phyloP scores from a whole-genome alignment of 2,797 vertebrate species.

The Thripadectes ignobilis region DNA sequence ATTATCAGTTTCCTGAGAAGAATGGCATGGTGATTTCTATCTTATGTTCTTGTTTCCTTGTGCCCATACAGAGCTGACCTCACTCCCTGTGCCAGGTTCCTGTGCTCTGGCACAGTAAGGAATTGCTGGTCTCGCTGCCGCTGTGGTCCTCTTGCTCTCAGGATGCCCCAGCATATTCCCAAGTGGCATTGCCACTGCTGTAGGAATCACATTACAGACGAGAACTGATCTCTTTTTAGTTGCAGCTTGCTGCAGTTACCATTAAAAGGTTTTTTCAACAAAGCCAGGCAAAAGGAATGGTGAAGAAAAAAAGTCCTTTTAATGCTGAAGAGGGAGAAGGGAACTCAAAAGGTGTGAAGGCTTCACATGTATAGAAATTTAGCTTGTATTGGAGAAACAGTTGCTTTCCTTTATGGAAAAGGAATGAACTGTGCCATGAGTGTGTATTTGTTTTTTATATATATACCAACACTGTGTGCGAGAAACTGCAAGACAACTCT shows the following conservation, averaged over 20 bases:
- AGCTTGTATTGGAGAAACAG: background rate
- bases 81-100: rapidly evolving
- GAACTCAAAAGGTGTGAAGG: background rate
- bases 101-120: background rate
- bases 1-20: background rate
- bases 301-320: background rate
- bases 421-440: too few relatives aligned
- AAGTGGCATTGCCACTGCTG: rapidly evolving
- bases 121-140: rapidly evolving
- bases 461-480: background rate
- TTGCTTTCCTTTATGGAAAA: background rate
- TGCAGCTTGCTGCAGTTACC: background rate
- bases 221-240: background rate
- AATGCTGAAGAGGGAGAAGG: background rate
- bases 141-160: rapidly evolving
- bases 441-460: rapidly evolving
- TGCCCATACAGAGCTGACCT: background rate
- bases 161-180: rapidly evolving
- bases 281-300: background rate
- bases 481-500: background rate
- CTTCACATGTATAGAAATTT: rapidly evolving
- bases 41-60: background rate
- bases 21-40: background rate
- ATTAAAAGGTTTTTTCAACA: background rate
- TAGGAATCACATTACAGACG: rapidly evolving